phyloP scores from a whole-genome alignment of 2,888 invertebrate species.

The Agrilus mali region DNA sequence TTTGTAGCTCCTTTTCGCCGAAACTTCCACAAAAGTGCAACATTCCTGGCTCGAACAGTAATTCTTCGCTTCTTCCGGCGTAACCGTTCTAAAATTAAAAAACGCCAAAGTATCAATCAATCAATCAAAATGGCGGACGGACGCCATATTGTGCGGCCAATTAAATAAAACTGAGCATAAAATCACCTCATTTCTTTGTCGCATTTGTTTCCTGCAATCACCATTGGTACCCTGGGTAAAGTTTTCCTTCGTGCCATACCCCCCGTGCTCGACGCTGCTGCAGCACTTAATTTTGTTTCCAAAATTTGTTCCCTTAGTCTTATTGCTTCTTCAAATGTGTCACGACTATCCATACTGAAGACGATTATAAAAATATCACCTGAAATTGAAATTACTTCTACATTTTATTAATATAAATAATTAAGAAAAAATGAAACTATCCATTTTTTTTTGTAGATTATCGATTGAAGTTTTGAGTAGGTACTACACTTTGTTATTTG shows the following conservation, averaged over 20 bases:
- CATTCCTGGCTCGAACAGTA: constrained; percentile 67
- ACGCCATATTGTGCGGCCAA: no score
- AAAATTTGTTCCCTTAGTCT: constrained; percentile 69
- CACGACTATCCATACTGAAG: constrained; percentile 73
- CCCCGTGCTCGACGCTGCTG: constrained; percentile 41
- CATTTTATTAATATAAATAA: not conserved
- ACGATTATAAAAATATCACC: constrained; percentile 56
- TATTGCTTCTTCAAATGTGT: constrained; percentile 74
- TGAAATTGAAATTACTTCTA: constrained; percentile 14
- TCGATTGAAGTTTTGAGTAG: no score
- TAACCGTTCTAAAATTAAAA: constrained; percentile 49
- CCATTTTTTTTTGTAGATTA: no score
- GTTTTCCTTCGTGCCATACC: constrained; percentile 42
- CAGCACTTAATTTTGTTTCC: constrained; percentile 68
- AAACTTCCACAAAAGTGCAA: constrained; percentile 71
- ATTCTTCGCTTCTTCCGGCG: constrained; percentile 62
- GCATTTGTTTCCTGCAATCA: constrained; percentile 78
- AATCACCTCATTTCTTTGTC: constrained; percentile 67
- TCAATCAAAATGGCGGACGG: not conserved
- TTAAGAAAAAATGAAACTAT: not conserved
- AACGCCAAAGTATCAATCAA: no score
- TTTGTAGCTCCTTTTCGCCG: constrained; percentile 67
- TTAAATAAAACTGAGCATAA: no score
- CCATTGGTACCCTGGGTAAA: constrained; percentile 67
- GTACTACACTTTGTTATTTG: no score